These are phyloP conservation scores for Drosophila hydei DNA, from an alignment of 1,140 invertebrate genomes.

Conservation along the genomic window DNA sequence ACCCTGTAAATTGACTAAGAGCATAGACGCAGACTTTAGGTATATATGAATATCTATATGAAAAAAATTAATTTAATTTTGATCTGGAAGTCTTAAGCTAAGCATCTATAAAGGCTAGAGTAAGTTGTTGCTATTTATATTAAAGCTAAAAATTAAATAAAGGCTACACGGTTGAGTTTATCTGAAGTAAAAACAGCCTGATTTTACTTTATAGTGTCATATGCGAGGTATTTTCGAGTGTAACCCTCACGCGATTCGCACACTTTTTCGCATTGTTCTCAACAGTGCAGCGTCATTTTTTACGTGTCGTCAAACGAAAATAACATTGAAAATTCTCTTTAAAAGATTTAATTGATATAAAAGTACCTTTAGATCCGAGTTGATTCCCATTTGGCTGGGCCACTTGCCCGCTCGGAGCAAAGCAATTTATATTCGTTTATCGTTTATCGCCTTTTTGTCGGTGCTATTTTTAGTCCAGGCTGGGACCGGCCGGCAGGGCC, in stretches of 20 bases:
- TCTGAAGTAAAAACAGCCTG: too few species aligned
- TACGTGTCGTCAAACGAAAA: slow-evolving; percentile 18
- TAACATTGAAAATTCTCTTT: slow-evolving; percentile 29
- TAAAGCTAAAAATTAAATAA: too few species aligned
- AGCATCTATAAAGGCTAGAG: neutral
- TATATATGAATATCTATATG: too few species aligned
- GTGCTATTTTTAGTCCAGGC: slow-evolving; percentile 23
- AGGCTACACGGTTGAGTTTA: too few species aligned
- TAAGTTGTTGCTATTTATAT: too few species aligned
- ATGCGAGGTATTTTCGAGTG: neutral
- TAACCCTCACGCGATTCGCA: too few species aligned
- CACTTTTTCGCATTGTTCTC: slow-evolving; percentile 25
- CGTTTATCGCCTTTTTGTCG: slow-evolving; percentile 38
- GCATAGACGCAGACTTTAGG: too few species aligned
- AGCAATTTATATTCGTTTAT: slow-evolving; percentile 54
- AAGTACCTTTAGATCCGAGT: slow-evolving; percentile 6
- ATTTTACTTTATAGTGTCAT: too few species aligned
- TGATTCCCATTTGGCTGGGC: slow-evolving; percentile 32
- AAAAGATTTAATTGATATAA: slow-evolving; percentile 48
- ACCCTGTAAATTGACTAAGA: slow-evolving; percentile 7
- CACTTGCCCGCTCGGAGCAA: slow-evolving; percentile 22
- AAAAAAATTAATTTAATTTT: too few species aligned
- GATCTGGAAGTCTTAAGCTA: too few species aligned
- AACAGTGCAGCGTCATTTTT: slow-evolving; percentile 25
- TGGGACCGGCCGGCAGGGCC: too few species aligned